Conservation (phyloP, 2,888 invertebrate species). For the Capitulum mitella region DNA sequence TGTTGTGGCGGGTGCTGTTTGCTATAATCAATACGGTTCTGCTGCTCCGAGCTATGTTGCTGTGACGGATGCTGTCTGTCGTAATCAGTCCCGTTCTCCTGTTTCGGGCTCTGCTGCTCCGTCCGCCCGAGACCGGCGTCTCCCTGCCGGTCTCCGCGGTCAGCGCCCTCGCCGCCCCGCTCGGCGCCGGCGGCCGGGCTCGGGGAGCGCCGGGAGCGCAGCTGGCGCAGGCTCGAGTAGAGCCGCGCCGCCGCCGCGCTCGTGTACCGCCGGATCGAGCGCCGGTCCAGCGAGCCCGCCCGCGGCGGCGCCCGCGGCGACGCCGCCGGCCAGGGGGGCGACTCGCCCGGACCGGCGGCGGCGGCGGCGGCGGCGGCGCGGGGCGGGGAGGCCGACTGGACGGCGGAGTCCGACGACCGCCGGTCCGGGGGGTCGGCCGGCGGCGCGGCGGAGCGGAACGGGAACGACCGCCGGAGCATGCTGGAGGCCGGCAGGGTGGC, state of each 20-base stretch:
- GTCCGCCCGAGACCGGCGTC: neutral
- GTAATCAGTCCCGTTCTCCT: neutral
- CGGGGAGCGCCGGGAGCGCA: neutral
- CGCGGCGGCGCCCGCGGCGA: neutral
- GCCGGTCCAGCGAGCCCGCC: neutral
- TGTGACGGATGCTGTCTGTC: too few relatives aligned
- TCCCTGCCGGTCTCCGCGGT: neutral
- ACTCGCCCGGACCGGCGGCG: neutral
- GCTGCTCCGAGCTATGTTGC: too few relatives aligned
- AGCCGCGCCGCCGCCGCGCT: neutral
- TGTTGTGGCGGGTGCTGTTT: too few relatives aligned
- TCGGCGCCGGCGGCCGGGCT: neutral
- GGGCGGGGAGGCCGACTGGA: neutral
- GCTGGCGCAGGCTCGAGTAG: constrained; percentile 11
- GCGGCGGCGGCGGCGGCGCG: neutral
- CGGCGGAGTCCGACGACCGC: neutral
- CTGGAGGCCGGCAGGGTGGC: neutral
- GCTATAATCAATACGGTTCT: too few relatives aligned
- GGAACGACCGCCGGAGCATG: neutral
- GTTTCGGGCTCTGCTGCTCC: neutral
- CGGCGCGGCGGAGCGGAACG: too few relatives aligned
- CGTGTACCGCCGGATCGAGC: neutral
- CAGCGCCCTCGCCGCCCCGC: neutral
- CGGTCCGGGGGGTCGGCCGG: neutral
- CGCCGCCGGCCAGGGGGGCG: neutral